Evolutionary conservation across 2,113 vertebrate genomes (phyloP).

Genomic region (Casuarius casuarius): DNA sequence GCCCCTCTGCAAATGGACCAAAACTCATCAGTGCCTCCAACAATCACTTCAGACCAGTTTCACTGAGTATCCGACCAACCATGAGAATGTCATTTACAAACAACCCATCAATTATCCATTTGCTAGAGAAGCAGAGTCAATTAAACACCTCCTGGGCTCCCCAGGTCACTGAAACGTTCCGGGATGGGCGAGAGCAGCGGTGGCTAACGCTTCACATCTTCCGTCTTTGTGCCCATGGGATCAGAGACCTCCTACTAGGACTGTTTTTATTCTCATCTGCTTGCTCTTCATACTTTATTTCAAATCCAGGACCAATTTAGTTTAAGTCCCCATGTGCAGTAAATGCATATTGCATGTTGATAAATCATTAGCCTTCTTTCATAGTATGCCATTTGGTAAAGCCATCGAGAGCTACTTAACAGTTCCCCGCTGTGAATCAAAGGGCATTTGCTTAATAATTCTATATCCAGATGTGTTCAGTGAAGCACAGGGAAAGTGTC

Average conservation of each 20-base stretch:
- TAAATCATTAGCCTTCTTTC: neutral
- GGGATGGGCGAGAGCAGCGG: neutral
- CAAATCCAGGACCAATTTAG: neutral
- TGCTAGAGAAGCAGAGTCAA: neutral
- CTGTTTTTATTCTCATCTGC: neutral
- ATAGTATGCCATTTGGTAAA: neutral
- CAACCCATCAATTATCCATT: neutral
- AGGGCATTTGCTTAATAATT: neutral
- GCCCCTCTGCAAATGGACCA: neutral
- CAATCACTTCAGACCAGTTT: neutral
- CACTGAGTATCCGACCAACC: neutral
- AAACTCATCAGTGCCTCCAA: neutral
- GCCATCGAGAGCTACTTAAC: neutral
- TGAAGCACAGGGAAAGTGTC: neutral
- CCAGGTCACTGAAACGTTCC: neutral
- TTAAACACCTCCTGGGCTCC: neutral
- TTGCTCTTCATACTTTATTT: constrained; percentile 13
- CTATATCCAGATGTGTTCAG: neutral
- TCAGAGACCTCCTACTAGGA: neutral
- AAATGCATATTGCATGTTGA: neutral
- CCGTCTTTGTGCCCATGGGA: neutral
- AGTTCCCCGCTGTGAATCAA: neutral
- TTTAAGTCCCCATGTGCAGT: neutral
- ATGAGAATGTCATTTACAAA: neutral
- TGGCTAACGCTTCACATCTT: neutral